phyloP scores from a whole-genome alignment of 2,113 vertebrate species.

The Myrmecobius fasciatus region DNA sequence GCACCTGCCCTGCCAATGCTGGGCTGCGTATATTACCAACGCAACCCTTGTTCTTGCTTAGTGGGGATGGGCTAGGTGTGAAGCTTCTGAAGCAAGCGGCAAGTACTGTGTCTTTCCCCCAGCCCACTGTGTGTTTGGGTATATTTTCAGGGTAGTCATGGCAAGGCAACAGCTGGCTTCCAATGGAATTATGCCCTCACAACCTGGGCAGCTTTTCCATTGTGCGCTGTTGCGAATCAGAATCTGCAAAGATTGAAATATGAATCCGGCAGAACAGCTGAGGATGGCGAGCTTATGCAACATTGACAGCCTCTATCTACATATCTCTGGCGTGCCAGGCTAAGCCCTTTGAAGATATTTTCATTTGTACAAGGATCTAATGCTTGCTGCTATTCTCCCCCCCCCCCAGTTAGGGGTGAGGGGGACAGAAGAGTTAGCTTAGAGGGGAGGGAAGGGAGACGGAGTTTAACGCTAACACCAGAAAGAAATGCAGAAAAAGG shows the following conservation, averaged over 20 bases:
- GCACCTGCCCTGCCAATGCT: neutral
- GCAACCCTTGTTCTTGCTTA: neutral
- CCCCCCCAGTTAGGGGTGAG: neutral
- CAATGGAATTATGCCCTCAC: conserved; percentile 44
- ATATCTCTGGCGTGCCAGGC: conserved; percentile 51
- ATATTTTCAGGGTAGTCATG: conserved; percentile 51
- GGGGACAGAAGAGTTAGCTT: neutral
- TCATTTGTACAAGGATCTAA: conserved; percentile 35
- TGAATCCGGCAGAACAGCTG: conserved; percentile 42
- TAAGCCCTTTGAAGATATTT: conserved; percentile 45
- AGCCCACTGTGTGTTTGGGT: conserved; percentile 34
- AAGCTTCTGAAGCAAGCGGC: conserved; percentile 29
- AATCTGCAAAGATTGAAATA: conserved; percentile 63
- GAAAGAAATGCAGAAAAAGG: neutral
- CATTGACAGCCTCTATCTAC: conserved; percentile 52
- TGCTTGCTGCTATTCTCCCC: conserved; percentile 30
- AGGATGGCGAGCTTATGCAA: conserved; percentile 36
- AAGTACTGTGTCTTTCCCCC: neutral
- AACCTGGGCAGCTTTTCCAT: conserved; percentile 42
- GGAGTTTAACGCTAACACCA: conserved; percentile 26
- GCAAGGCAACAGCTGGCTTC: conserved; percentile 48
- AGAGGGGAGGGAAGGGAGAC: conserved; percentile 6
- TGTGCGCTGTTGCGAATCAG: conserved; percentile 53
- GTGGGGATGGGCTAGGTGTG: neutral
- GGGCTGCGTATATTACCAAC: neutral